Evolutionary conservation across 2,113 vertebrate species (phyloP), one percentile per base, ranked within the genome.

Genomic region (Electrona antarctica): DNA sequence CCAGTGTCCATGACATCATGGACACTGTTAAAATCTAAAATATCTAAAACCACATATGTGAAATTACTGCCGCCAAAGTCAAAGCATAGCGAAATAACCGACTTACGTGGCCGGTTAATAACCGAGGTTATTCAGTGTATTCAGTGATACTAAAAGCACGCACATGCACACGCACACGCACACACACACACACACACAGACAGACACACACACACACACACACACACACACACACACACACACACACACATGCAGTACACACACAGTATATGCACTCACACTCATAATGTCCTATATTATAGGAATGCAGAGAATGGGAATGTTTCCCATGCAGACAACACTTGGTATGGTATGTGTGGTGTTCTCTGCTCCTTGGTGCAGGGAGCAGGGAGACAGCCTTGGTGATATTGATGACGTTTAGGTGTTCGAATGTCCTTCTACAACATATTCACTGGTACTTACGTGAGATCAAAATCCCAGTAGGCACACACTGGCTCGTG

Each of bases 401-500:
- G 63, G 11, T 50, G 15, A 56, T 67, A 8, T 0, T 21, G 28
- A 56, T 7, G 33, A 69, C 48, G 10, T 2, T 62, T n/a, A 76
- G 59, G 29, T 51, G 52, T 73, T 51, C 13, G 67, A 54, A 62
- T 6, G 54, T 41, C 0, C 51, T 64, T 12, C 13, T 54, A 11
- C 5, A 67, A 29, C 60, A 12, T 14, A 0, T 33, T 56, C 2
- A n/a, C 14, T 41, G 0, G 10, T 69, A 74, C 92, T 90, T 69
- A 94, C 93, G 0, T 85, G 33, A 92, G 83, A 45, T 85, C 81
- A 77, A 93, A 97, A 91, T 98, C 93, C 96, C 96, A 98, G 85
- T 96, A 99, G 58, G 93, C 95, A 58, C 96, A 99, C 28, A 97
- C 15, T 1, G 95, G 95, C 6, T 94, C 88, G 71, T 92, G 82